phyloP scores from a whole-genome alignment of 2,888 invertebrate species.

The Agonopterix arenella region DNA sequence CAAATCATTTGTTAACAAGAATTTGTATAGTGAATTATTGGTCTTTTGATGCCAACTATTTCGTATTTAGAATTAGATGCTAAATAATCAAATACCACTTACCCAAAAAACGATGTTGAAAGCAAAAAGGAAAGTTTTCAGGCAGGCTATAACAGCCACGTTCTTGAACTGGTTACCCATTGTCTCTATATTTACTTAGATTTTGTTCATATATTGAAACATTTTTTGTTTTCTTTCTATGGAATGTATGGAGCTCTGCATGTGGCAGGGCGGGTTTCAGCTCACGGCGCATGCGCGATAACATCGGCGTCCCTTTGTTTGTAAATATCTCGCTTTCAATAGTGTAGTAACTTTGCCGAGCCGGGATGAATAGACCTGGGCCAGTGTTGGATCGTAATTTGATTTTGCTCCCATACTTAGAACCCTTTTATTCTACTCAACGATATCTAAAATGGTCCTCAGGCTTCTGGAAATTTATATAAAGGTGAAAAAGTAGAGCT shows the following conservation, averaged over 20 bases:
- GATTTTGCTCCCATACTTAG: too few relatives aligned
- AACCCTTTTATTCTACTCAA: too few relatives aligned
- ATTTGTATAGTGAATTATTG: too few relatives aligned
- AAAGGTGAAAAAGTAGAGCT: too few relatives aligned
- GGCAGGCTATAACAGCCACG: conserved; percentile 84
- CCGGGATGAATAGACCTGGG: too few relatives aligned
- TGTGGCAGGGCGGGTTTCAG: conserved; percentile 6
- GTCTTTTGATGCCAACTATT: too few relatives aligned
- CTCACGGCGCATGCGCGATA: conserved; percentile 47
- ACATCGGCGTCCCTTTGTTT: conserved; percentile 42
- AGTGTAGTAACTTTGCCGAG: too few relatives aligned
- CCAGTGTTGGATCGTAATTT: too few relatives aligned
- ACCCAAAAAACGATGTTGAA: conserved; percentile 91
- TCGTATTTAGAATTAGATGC: neutral
- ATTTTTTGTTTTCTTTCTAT: neutral
- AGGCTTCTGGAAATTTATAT: too few relatives aligned
- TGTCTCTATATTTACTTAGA: conserved; percentile 7
- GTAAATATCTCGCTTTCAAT: conserved; percentile 25
- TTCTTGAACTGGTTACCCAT: conserved; percentile 86
- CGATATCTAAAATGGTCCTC: too few relatives aligned
- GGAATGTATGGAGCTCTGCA: conserved; percentile 6
- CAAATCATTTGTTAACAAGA: neutral
- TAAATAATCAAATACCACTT: conserved; percentile 42
- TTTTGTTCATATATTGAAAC: neutral
- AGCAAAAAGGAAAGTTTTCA: conserved; percentile 86